Base-by-base conservation (phyloP, 1,140 invertebrate genomes). In the Cyclina sinensis region DNA sequence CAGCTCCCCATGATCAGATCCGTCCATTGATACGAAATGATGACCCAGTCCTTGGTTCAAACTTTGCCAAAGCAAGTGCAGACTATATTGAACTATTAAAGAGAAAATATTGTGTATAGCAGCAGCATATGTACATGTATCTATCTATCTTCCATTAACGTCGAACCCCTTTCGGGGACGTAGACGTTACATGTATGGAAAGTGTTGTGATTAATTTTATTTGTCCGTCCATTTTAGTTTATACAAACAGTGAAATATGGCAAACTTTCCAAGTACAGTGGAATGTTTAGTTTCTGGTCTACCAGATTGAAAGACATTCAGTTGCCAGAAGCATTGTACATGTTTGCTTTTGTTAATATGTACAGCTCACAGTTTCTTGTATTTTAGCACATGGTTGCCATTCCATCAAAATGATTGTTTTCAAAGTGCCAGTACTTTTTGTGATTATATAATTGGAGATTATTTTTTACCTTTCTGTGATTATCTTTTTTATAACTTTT, bases 101-200 rank as follows among this genome's bases (percentile, higher is more conserved):
- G 73, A 80, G 92, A 21, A 94, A 94, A 91, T 94, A 93, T 76
- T 92, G 90, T 90, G 91, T 94, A 46, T 94, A 92, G 89, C 86
- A 89, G 14, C 3, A 37, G 3, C 1, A 4, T 16, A 70, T 14
- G 32, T 18, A 70, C 54, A 30, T 82, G 7, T 43, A n/a, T n/a
- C n/a, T n/a, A n/a, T n/a, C n/a, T n/a, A n/a, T n/a, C n/a, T n/a
- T n/a, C n/a, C n/a, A n/a, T n/a, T n/a, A n/a, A n/a, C n/a, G n/a
- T n/a, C n/a, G n/a, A n/a, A n/a, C n/a, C n/a, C n/a, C n/a, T n/a
- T n/a, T n/a, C n/a, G n/a, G n/a, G n/a, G n/a, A n/a, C n/a, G n/a
- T n/a, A n/a, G n/a, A n/a, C n/a, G n/a, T n/a, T n/a, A n/a, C n/a
- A n/a, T n/a, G n/a, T n/a, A 59, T 32, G 37, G n/a, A n/a, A n/a